Base-by-base conservation (phyloP, 2,797 vertebrate genomes). In the Ibycter americanus region DNA sequence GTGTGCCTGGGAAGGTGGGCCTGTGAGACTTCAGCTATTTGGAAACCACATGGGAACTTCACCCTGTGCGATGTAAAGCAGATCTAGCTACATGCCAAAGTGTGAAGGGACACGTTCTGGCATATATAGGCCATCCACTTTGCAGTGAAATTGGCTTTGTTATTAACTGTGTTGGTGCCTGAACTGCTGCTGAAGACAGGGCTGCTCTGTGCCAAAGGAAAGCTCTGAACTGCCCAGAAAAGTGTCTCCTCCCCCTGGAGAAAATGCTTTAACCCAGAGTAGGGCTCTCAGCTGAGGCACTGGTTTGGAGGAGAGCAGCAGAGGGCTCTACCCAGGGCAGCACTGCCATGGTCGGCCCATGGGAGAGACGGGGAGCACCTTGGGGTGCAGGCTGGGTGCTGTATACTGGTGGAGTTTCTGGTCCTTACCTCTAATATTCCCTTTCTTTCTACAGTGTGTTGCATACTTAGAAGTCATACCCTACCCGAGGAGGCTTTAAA, bases 381-480 rank as follows among this genome's bases (percentile, higher is more conserved):
- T 0, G 0, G 40, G 22, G 49, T 62, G 36, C 42, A 38, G 34
- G 46, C 19, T 52, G 83, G 54, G 52, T 52, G 55, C 1, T 14
- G 27, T 32, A 4, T 0, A 0, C 77, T 55, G 62, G 4, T 26
- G 68, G 40, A 67, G 22, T 26, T 80, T 23, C 74, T 56, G 42
- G 56, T 49, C 31, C 32, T 36, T 76, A 47, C 52, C 72, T 63
- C 81, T 82, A 13, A 40, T 6, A 20, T 38, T 61, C 40, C 29
- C 21, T 47, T 56, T 44, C 27, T 83, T 58, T 78, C 92, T 14
- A 14, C 88, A 95, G 95, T 5, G 83, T 96, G 90, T 97, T 96
- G 84, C 97, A 94, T 91, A 81, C 93, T 92, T 62, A 76, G 84
- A 93, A 92, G 59, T 90, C 73, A 32, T 12, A 84, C 88, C 56